Conservation (phyloP, 2,888 invertebrate genomes). For the Cheilosia pagana region DNA sequence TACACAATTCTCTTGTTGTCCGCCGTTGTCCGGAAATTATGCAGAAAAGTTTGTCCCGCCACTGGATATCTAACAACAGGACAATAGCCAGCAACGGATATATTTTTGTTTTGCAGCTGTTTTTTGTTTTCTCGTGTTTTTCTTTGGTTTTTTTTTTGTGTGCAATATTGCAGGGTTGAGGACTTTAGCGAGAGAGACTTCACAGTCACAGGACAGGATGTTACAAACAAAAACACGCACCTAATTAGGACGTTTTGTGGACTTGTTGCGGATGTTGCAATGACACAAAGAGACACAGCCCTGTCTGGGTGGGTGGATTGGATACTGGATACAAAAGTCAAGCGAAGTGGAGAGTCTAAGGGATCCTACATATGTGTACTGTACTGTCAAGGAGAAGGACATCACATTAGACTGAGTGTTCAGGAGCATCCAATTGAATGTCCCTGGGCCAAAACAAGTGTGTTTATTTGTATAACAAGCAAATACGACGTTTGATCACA, state of each 20-base stretch:
- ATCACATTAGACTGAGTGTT: too few relatives aligned
- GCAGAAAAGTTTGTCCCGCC: constrained; percentile 72
- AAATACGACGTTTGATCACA: too few relatives aligned
- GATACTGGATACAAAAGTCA: too few relatives aligned
- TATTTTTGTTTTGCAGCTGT: constrained; percentile 4
- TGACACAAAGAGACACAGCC: constrained; percentile 56
- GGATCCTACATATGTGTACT: too few relatives aligned
- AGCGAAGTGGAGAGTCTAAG: too few relatives aligned
- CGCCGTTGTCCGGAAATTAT: constrained; percentile 69
- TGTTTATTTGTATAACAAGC: too few relatives aligned
- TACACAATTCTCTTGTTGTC: constrained; percentile 63
- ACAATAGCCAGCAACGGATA: constrained; percentile 28
- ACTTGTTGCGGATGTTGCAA: constrained; percentile 74
- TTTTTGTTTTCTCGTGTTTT: not conserved
- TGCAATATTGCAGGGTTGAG: constrained; percentile 35
- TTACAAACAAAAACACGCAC: constrained; percentile 73
- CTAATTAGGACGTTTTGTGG: constrained; percentile 73
- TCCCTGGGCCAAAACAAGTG: too few relatives aligned
- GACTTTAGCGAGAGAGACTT: constrained; percentile 45
- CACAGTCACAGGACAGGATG: constrained; percentile 49
- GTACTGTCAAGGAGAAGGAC: too few relatives aligned
- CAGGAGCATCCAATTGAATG: too few relatives aligned
- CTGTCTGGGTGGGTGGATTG: too few relatives aligned
- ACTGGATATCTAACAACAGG: constrained; percentile 40
- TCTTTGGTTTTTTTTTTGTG: constrained; percentile 17